A percentile compares a stretch with the other conserved stretches of the same genome.
Conservation (phyloP, 2,888 invertebrate species). For the Lasioglossum oenotherae region DNA sequence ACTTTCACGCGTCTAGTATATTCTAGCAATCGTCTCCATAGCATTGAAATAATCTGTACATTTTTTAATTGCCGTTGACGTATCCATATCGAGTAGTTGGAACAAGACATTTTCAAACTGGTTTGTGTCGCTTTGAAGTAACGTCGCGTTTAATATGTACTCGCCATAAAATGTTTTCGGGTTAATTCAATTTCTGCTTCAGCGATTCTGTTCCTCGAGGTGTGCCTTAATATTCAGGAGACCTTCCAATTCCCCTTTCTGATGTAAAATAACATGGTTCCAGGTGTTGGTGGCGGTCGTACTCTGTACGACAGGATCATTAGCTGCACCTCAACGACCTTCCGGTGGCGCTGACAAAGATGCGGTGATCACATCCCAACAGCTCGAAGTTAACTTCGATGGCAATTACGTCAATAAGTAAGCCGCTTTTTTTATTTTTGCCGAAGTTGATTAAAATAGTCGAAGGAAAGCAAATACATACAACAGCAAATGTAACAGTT, state of each 20-base stretch:
- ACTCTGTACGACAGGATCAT: slow-evolving; percentile 78
- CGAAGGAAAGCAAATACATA: background rate
- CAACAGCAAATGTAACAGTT: background rate
- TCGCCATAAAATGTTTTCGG: background rate
- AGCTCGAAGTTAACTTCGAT: slow-evolving; percentile 83
- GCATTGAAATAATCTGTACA: background rate
- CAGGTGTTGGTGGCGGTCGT: slow-evolving; percentile 80
- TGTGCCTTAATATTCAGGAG: background rate
- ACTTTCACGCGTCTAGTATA: background rate
- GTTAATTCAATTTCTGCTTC: background rate
- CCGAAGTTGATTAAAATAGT: background rate
- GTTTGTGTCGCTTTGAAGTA: background rate
- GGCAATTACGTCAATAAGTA: slow-evolving; percentile 83
- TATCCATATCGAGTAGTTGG: background rate
- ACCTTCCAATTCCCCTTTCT: background rate
- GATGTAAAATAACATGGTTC: slow-evolving; percentile 22
- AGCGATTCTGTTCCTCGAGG: background rate
- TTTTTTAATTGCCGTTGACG: background rate
- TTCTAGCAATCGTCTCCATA: background rate
- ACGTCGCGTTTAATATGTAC: background rate
- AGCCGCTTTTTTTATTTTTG: slow-evolving; percentile 54
- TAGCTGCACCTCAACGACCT: slow-evolving; percentile 79
- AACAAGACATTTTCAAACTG: background rate
- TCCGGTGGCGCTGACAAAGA: slow-evolving; percentile 80
- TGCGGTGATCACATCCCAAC: slow-evolving; percentile 82